Evolutionary conservation across 2,113 vertebrate genomes (phyloP).

Genomic region (Oryzias javanicus): DNA sequence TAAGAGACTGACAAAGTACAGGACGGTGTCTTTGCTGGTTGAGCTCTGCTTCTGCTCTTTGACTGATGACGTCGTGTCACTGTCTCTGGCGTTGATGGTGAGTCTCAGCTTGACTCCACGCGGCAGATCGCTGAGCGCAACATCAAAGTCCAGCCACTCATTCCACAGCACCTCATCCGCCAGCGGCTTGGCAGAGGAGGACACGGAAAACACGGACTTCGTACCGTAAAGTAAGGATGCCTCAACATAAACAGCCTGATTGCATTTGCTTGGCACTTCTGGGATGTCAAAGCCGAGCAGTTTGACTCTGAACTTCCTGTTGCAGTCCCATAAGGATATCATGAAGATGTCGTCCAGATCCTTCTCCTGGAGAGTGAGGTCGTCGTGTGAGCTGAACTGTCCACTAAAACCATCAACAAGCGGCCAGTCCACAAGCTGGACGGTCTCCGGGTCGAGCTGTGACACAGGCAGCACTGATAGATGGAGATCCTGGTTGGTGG

Average conservation of each 20-base stretch:
- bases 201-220: conserved; percentile 69
- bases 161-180: conserved; percentile 80
- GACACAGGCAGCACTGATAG: conserved; percentile 65
- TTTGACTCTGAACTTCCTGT: conserved; percentile 76
- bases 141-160: conserved; percentile 77
- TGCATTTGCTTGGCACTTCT: conserved; percentile 61
- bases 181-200: conserved; percentile 63
- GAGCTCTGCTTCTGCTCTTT: conserved; percentile 41
- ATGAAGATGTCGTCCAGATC: conserved; percentile 75
- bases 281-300: conserved; percentile 78
- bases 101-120: conserved; percentile 75
- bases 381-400: conserved; percentile 72
- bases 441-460: conserved; percentile 53
- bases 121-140: conserved; percentile 74
- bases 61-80: conserved; percentile 32
- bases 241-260: conserved; percentile 65
- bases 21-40: conserved; percentile 55
- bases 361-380: conserved; percentile 70
- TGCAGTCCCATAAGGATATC: conserved; percentile 81
- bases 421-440: conserved; percentile 65
- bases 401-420: conserved; percentile 75
- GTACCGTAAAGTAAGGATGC: conserved; percentile 73
- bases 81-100: conserved; percentile 57
- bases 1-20: conserved; percentile 80
- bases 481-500: conserved; percentile 65